A percentile compares a stretch with the other conserved stretches of the same genome.
phyloP scores from a whole-genome alignment of 2,113 vertebrate genomes.

The Gopherus flavomarginatus region DNA sequence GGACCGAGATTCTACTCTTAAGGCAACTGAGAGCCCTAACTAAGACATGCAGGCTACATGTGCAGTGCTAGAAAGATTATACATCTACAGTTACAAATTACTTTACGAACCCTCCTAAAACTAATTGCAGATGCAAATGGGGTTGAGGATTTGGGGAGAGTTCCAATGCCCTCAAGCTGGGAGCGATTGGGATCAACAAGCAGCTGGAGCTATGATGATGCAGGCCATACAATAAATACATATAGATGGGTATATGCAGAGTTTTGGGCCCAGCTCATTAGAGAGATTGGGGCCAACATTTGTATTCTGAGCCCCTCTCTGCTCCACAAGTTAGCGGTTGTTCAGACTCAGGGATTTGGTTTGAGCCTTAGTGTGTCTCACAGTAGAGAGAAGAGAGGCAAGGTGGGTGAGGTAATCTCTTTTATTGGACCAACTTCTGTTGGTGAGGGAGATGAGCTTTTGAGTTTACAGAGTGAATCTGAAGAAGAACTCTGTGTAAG shows the following conservation, averaged over 20 bases:
- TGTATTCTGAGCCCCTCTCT: constrained; percentile 4
- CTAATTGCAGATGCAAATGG: constrained; percentile 54
- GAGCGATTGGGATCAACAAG: constrained; percentile 25
- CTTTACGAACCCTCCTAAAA: constrained; percentile 54
- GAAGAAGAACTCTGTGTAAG: neutral
- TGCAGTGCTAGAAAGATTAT: constrained; percentile 24
- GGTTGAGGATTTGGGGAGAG: neutral
- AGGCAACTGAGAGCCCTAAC: constrained; percentile 59
- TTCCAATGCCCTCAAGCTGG: neutral
- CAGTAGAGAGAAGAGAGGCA: neutral
- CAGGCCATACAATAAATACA: neutral
- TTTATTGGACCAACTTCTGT: neutral
- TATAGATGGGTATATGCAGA: neutral
- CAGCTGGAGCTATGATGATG: neutral
- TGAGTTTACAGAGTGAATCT: neutral
- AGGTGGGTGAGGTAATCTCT: neutral
- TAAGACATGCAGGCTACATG: neutral
- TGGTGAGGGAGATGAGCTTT: neutral
- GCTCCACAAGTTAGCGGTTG: neutral
- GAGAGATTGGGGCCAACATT: neutral
- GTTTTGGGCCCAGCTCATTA: constrained; percentile 6
- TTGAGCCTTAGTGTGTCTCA: neutral
- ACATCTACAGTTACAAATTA: constrained; percentile 57
- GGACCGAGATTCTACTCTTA: constrained; percentile 51
- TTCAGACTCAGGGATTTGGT: neutral